Conservation (phyloP, 2,888 invertebrate genomes). For the Lordiphosa fenestrarum region DNA sequence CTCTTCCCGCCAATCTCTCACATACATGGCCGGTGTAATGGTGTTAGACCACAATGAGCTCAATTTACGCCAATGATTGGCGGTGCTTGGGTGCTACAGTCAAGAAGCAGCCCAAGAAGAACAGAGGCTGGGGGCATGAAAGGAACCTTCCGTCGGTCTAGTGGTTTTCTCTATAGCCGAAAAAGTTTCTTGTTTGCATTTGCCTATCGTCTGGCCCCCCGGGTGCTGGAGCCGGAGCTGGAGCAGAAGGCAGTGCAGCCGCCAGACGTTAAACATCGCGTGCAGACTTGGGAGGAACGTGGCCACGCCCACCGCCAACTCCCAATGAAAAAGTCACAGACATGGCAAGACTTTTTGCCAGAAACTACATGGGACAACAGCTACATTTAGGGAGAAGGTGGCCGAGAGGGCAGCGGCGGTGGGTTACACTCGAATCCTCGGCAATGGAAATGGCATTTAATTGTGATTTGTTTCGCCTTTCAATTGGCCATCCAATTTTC, state of each 20-base stretch:
- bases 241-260: conserved; percentile 27
- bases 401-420: neutral
- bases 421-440: conserved; percentile 26
- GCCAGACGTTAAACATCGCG: conserved; percentile 71
- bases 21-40: conserved; percentile 39
- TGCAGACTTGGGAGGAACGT: conserved; percentile 58
- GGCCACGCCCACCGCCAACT: conserved; percentile 28
- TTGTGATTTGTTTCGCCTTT: conserved; percentile 43
- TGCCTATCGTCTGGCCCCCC: conserved; percentile 45
- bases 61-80: conserved; percentile 74
- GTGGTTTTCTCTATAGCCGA: conserved; percentile 16
- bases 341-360: conserved; percentile 23
- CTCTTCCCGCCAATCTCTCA: conserved; percentile 13
- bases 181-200: conserved; percentile 63
- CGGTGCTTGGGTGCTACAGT: conserved; percentile 45
- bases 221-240: neutral
- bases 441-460: conserved; percentile 43
- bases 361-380: conserved; percentile 29
- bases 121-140: neutral
- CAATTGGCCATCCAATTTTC: conserved; percentile 1
- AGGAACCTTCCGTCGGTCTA: conserved; percentile 22
- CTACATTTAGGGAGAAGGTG: conserved; percentile 12
- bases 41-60: conserved; percentile 72
- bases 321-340: conserved; percentile 9
- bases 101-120: conserved; percentile 7